These are phyloP conservation scores for Chaunax sp. DNA, from an alignment of 2,797 vertebrate species.

Conservation along the genomic window DNA sequence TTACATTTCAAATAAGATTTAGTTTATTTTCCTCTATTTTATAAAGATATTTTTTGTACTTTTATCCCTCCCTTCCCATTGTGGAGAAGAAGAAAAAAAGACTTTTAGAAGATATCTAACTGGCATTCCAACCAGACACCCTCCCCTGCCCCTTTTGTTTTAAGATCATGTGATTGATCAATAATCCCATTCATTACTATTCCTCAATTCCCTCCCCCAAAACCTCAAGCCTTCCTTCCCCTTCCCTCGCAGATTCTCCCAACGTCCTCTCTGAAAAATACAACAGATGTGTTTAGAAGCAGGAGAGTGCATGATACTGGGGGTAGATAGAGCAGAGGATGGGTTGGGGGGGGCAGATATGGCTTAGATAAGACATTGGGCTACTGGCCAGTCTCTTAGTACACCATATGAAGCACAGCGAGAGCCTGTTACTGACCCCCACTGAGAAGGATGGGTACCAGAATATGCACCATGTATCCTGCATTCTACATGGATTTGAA, in stretches of 20 bases:
- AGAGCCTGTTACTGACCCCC: slow-evolving; percentile 60
- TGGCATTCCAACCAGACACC: slow-evolving; percentile 42
- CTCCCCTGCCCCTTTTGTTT: slow-evolving; percentile 39
- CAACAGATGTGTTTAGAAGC: slow-evolving; percentile 8
- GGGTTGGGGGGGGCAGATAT: slow-evolving; percentile 30
- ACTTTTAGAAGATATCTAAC: slow-evolving; percentile 39
- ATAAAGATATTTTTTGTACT: slow-evolving; percentile 62
- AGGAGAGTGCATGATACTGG: slow-evolving; percentile 9
- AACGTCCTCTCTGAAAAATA: slow-evolving; percentile 22
- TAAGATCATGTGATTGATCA: slow-evolving; percentile 48
- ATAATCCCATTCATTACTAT: slow-evolving; percentile 46
- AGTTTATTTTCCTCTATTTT: slow-evolving; percentile 61
- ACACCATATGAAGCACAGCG: slow-evolving; percentile 75
- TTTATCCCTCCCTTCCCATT: slow-evolving; percentile 47
- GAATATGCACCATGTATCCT: slow-evolving; percentile 47
- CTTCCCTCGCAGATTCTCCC: slow-evolving; percentile 29
- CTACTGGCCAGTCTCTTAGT: slow-evolving; percentile 51
- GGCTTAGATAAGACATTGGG: slow-evolving; percentile 29
- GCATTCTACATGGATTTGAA: slow-evolving; percentile 30
- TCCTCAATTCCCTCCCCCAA: slow-evolving; percentile 39
- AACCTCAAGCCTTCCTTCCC: slow-evolving; percentile 30
- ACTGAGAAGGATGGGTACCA: slow-evolving; percentile 51
- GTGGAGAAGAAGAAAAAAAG: slow-evolving; percentile 37
- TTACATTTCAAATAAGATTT: slow-evolving; percentile 65
- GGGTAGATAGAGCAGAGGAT: slow-evolving; percentile 32